Evolutionary conservation across 2,797 vertebrate species (phyloP), one percentile per base, ranked within the genome.

Genomic region (Rhadinocentrus ornatus): DNA sequence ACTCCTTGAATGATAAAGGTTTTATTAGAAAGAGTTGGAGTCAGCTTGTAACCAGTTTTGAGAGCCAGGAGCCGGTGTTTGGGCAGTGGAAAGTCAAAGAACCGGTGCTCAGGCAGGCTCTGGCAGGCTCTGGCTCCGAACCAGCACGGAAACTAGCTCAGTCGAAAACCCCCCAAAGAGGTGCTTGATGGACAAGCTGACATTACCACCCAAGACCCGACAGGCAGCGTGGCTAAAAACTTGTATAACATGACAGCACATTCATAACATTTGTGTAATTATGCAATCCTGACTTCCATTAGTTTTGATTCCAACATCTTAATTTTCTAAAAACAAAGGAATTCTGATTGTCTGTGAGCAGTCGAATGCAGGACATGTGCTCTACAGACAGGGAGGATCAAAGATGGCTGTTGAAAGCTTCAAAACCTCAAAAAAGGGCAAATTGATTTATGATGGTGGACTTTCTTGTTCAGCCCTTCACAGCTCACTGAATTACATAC

Each of bases 301-400:
- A 27, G 22, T 26, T 12, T 27, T 56, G 37, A 74, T 79, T 83
- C 69, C n/a, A 59, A 53, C 39, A 26, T 70, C 50, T 71, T 59
- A 3, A 52, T 73, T 70, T 80, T 3, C 22, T 52, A 63, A 83
- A 67, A 69, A 24, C n/a, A 64, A 75, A 69, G 55, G n/a, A 50
- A 58, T 48, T 68, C n/a, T 16, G 58, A 65, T 71, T 13, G 22
- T 52, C 59, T 66, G 54, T 24, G 76, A 77, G 75, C 62, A 82
- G 77, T 34, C 64, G 64, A 75, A 56, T 73, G 20, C 20, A 11
- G 61, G 63, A 77, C 84, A 88, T 83, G 71, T 89, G 86, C 50
- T 73, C 29, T 69, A 60, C 85, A 90, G 87, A 83, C 75, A 24
- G 73, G 60, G 83, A n/a, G 66, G 88, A 89, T 90, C 86, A 90